Percentiles rank a stretch among this genome's conserved stretches.
phyloP scores from a whole-genome alignment of 2,113 vertebrate genomes.

The Micromys minutus region DNA sequence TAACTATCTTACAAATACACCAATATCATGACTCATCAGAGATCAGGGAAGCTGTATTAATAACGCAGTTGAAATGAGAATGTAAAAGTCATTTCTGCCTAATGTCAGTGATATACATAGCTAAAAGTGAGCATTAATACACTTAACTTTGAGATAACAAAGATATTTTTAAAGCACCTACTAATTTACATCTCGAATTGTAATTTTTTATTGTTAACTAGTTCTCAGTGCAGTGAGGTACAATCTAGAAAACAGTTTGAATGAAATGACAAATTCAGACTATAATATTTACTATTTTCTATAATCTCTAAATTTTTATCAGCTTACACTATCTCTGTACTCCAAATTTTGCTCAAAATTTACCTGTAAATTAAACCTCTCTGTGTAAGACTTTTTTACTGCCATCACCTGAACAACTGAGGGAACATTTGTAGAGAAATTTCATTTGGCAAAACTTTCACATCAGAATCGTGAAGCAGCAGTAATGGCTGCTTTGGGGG shows the following conservation, averaged over 20 bases:
- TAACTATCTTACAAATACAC: slow-evolving; percentile 4
- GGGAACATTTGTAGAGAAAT: slow-evolving; percentile 30
- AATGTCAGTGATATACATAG: neutral
- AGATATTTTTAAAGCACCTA: neutral
- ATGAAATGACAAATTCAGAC: slow-evolving; percentile 32
- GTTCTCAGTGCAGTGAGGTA: neutral
- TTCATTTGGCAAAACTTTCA: slow-evolving; percentile 34
- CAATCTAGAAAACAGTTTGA: neutral
- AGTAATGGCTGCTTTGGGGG: neutral
- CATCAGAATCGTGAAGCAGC: neutral
- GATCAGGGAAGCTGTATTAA: neutral
- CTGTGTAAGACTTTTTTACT: neutral
- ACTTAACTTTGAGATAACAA: slow-evolving; percentile 33
- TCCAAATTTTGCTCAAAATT: slow-evolving; percentile 42
- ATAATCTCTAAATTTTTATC: slow-evolving; percentile 5
- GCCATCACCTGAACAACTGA: neutral
- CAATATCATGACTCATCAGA: neutral
- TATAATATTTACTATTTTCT: slow-evolving; percentile 38
- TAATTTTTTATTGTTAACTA: neutral
- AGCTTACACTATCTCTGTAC: neutral
- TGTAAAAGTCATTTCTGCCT: neutral
- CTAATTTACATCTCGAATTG: neutral
- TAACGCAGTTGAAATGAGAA: slow-evolving; percentile 7
- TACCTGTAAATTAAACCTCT: neutral
- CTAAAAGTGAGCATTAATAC: slow-evolving; percentile 42